Base-by-base conservation (phyloP, 2,888 invertebrate genomes). In the Merodon equestris region DNA sequence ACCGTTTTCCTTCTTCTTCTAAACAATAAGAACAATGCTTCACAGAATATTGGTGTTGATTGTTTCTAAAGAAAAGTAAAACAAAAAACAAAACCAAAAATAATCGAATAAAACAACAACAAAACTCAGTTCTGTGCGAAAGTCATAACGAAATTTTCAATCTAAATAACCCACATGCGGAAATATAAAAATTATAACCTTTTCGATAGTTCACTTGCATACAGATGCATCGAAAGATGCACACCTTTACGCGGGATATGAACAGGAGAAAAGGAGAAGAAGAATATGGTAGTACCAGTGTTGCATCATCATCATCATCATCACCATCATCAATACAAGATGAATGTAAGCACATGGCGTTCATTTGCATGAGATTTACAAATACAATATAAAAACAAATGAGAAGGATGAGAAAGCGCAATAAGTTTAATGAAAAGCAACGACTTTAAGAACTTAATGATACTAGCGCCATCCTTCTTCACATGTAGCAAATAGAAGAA, bases 231-330 rank as follows among this genome's bases (percentile, higher is more conserved):
- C 14, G 38, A 54, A 38, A 47, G 15, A 63, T 50, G 51, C 58
- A 61, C 45, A 47, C 42, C 56, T 44, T 36, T 18, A 13, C 40
- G 12, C 18, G 36, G 58, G 40, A 40, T 42, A 60, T 58, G 63
- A 60, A 70, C 58, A 57, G 66, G 57, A 67, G 27, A 27, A 10
- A 3, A 10, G n/a, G 3, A 40, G n/a, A 13, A 54, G 40, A 51
- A 50, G 58, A 19, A 48, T 64, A 63, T 67, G 42, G 50, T 56
- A 60, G 53, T 45, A 67, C 61, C 61, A 68, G 68, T 74, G 74
- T 79, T 79, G 79, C 79, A 79, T 79, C 77, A 79, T 72, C 76
- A 71, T 53, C 48, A 19, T 68, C 10, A 13, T 70, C 61, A 58
- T 17, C 10, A 1, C 13, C 34, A 13, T 57, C 58, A 34, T 48